Conservation (phyloP, 2,797 vertebrate species). For the Esox masquinongy region DNA sequence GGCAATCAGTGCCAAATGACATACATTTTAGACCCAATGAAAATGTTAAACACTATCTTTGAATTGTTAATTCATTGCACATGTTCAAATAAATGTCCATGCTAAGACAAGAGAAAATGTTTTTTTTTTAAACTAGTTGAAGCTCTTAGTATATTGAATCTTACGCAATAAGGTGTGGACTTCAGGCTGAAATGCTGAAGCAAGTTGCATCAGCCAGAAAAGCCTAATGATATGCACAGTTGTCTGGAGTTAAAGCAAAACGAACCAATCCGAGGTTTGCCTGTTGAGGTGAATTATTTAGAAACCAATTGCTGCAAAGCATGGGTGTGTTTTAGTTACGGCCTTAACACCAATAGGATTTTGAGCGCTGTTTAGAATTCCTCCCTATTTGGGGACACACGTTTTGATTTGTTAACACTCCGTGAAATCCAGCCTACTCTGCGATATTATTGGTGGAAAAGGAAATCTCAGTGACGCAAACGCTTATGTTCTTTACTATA, state of each 20-base stretch:
- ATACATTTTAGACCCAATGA: background rate
- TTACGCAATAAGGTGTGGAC: slow-evolving; percentile 20
- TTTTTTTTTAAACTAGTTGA: background rate
- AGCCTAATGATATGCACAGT: background rate
- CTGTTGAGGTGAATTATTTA: slow-evolving; percentile 26
- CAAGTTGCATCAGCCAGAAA: slow-evolving; percentile 74
- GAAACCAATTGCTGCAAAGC: slow-evolving; percentile 24
- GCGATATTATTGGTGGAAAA: slow-evolving; percentile 56
- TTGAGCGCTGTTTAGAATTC: background rate
- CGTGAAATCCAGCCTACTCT: fast-evolving
- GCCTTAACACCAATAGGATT: slow-evolving; percentile 43
- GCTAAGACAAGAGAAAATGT: too few relatives aligned
- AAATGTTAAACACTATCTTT: too few relatives aligned
- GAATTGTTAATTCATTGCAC: too few relatives aligned
- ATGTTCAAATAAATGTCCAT: too few relatives aligned
- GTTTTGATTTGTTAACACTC: slow-evolving; percentile 46
- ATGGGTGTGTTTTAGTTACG: fast-evolving
- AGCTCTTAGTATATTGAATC: slow-evolving; percentile 20
- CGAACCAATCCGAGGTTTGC: slow-evolving; percentile 41
- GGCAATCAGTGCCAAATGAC: background rate
- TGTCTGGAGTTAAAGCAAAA: slow-evolving; percentile 39
- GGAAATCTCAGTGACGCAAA: background rate
- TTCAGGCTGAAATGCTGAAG: slow-evolving; percentile 56
- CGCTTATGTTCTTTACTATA: slow-evolving; percentile 28
- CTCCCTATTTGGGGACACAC: slow-evolving; percentile 30